Percentiles rank a stretch among this genome's conserved stretches.
Conservation (phyloP, 2,797 vertebrate genomes). For the Falco novaeseelandiae region DNA sequence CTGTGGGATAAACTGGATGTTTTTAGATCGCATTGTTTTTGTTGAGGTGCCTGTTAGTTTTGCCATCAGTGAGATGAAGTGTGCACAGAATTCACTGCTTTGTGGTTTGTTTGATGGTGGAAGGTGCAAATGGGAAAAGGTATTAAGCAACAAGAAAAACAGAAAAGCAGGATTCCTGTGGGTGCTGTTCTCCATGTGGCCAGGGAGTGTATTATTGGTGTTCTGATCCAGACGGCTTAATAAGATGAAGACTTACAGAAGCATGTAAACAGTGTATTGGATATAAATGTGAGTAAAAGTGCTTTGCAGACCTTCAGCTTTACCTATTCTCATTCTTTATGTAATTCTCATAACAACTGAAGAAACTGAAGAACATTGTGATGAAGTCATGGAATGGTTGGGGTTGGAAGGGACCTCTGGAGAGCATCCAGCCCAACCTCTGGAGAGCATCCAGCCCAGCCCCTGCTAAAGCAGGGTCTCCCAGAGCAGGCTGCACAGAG, state of each 20-base stretch:
- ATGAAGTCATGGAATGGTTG: neutral
- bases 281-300: neutral
- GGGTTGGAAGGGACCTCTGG: too few relatives aligned
- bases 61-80: neutral
- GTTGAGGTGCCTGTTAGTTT: neutral
- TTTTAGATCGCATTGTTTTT: neutral
- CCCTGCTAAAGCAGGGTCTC: too few relatives aligned
- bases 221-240: neutral
- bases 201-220: neutral
- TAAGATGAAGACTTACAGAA: neutral
- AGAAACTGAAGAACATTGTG: neutral
- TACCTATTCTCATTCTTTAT: neutral
- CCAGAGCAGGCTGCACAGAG: too few relatives aligned
- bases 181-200: neutral
- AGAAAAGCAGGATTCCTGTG: neutral
- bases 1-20: rapidly evolving
- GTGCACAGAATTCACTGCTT: neutral
- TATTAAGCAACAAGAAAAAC: neutral
- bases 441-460: too few relatives aligned
- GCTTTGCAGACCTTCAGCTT: neutral
- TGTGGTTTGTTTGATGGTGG: neutral
- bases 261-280: neutral
- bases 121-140: neutral
- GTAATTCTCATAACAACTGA: neutral
- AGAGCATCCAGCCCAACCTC: too few relatives aligned